These are phyloP conservation scores for Orientallactaga bullata DNA, from an alignment of 2,113 vertebrate species.

Conservation along the genomic window DNA sequence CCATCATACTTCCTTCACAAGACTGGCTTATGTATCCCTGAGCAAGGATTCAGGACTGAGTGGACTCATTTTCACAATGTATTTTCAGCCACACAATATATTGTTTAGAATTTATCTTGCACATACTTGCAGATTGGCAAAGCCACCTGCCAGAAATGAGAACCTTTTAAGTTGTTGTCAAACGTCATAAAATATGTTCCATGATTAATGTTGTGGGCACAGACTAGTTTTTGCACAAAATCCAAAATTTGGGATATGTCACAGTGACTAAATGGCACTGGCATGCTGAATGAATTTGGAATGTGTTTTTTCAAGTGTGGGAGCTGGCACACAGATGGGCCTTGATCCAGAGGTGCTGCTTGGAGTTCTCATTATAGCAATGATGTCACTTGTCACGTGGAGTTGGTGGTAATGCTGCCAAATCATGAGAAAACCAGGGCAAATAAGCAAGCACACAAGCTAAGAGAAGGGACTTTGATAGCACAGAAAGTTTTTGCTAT, in stretches of 20 bases:
- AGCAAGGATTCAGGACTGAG: slow-evolving; percentile 57
- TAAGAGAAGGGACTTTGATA: slow-evolving; percentile 9
- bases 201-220: slow-evolving; percentile 84
- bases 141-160: slow-evolving; percentile 73
- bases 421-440: slow-evolving; percentile 66
- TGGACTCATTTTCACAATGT: slow-evolving; percentile 47
- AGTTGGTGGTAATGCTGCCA: slow-evolving; percentile 69
- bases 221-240: slow-evolving; percentile 81
- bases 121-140: slow-evolving; percentile 72
- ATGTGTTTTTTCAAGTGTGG: slow-evolving; percentile 80
- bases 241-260: slow-evolving; percentile 81
- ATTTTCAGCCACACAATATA: slow-evolving; percentile 67
- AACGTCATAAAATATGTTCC: slow-evolving; percentile 78
- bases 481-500: slow-evolving; percentile 4
- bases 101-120: slow-evolving; percentile 66
- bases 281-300: slow-evolving; percentile 83
- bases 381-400: slow-evolving; percentile 79
- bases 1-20: slow-evolving; percentile 64
- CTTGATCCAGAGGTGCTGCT: slow-evolving; percentile 75
- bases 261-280: slow-evolving; percentile 77
- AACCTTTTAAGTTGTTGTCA: slow-evolving; percentile 84
- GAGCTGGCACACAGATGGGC: slow-evolving; percentile 79
- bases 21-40: slow-evolving; percentile 19
- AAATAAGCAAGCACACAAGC: slow-evolving; percentile 53
- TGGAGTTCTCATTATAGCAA: slow-evolving; percentile 79